Evolutionary conservation across 2,888 invertebrate species (phyloP), one percentile per base, ranked within the genome.

Genomic region (Galerucella calmariensis): DNA sequence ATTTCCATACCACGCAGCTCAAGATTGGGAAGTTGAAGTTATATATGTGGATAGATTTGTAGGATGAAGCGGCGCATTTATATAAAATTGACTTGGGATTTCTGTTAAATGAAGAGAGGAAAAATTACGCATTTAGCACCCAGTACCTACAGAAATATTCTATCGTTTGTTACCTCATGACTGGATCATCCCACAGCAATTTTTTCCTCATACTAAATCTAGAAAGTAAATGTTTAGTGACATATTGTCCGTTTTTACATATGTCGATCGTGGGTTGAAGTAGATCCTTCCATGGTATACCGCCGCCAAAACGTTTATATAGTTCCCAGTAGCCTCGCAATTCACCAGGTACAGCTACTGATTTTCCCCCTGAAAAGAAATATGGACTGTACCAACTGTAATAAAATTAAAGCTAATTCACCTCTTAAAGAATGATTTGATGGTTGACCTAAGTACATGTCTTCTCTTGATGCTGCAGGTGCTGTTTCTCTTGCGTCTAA

Each of bases 321-420:
- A 95, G 91, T 75, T 90, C 92, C 90, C 93, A 93, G 85, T 95
- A 96, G 2, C 97, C 97, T 70, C 90, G 88, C 16, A 98, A 86
- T 87, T 97, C 97, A n/a, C 97, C 97, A 0, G 97, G 97, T 14
- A 97, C 94, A 14, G 93, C 97, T 14, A 75, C 72, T n/a, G 76
- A 71, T 56, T 35, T 69, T 12, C 74, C 76, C 11, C 76, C 76
- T 76, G 12, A 6, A 69, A 35, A 58, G 10, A 16, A 35, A n/a
- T 27, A 35, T 11, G 0, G 8, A 8, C 35, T 35, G 8, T 8
- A 35, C 8, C 6, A 1, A 35, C n/a, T n/a, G 8, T 0, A 4
- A 35, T 35, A 35, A 35, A 35, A 35, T 35, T 35, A 56, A 16
- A 46, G 5, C 8, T n/a, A 62, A 62, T 16, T 59, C 53, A 75